These are phyloP conservation scores for Dunckerocampus dactyliophorus DNA, from an alignment of 2,113 vertebrate genomes.

Conservation along the genomic window DNA sequence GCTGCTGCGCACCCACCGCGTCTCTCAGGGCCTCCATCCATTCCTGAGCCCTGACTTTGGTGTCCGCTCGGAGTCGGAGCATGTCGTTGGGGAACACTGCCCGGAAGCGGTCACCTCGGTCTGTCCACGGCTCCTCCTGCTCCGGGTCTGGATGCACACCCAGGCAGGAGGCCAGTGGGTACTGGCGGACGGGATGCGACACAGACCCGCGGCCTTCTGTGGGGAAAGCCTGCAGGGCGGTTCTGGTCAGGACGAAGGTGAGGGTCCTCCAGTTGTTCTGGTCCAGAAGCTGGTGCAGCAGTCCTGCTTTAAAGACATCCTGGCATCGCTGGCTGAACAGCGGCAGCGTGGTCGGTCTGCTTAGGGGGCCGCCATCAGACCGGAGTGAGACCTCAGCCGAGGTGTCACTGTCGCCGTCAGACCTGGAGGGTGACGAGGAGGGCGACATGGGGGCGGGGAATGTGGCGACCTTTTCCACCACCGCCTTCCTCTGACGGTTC, in stretches of 20 bases:
- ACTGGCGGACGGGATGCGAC: conserved; percentile 80
- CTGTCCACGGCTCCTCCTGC: conserved; percentile 45
- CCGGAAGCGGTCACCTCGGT: conserved; percentile 72
- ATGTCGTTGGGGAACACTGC: conserved; percentile 84
- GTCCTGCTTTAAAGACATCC: conserved; percentile 83
- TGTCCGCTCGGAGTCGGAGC: conserved; percentile 83
- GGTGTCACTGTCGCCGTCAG: conserved; percentile 45
- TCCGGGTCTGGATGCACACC: conserved; percentile 68
- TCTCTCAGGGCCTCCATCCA: conserved; percentile 86
- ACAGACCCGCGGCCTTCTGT: conserved; percentile 80
- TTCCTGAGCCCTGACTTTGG: conserved; percentile 79
- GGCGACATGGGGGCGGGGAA: conserved; percentile 42
- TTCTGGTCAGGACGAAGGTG: conserved; percentile 85
- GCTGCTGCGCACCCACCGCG: conserved; percentile 70
- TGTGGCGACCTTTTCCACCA: conserved; percentile 25
- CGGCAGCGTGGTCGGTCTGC: conserved; percentile 75
- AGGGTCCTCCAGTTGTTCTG: conserved; percentile 93
- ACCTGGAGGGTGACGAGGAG: conserved; percentile 46
- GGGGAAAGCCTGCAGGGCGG: conserved; percentile 84
- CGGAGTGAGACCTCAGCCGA: conserved; percentile 37
- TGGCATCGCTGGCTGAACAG: conserved; percentile 73
- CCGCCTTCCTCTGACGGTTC: conserved; percentile 51
- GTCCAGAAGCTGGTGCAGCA: conserved; percentile 82
- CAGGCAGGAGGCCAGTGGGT: conserved; percentile 78
- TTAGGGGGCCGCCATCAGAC: conserved; percentile 51